A percentile compares a stretch with the other conserved stretches of the same genome.
These are phyloP conservation scores for Indicator maculatus DNA, from an alignment of 2,113 vertebrate genomes.

Conservation along the genomic window DNA sequence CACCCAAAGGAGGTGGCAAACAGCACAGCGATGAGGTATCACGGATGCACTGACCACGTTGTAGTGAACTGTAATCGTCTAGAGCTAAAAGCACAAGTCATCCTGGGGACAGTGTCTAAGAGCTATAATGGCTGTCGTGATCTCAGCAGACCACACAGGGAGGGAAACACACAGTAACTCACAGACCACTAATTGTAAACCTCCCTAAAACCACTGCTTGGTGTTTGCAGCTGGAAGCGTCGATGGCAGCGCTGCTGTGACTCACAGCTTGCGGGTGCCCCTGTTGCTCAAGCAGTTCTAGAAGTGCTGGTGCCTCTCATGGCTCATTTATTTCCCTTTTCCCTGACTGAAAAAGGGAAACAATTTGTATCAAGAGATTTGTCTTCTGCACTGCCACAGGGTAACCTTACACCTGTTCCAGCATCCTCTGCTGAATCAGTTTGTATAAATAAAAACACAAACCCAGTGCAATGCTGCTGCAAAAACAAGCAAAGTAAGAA, in stretches of 20 bases:
- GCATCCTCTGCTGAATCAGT: background rate
- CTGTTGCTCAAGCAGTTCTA: background rate
- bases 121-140: background rate
- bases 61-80: background rate
- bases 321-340: conserved; percentile 7
- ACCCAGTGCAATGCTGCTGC: background rate
- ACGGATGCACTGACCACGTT: background rate
- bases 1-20: background rate
- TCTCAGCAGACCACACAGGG: background rate
- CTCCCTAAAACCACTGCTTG: conserved; percentile 23
- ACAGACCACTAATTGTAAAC: conserved; percentile 39
- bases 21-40: background rate
- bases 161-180: background rate
- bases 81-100: background rate
- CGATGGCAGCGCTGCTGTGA: background rate
- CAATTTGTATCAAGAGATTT: background rate
- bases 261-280: background rate
- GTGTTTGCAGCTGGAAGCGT: background rate
- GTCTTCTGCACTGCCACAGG: background rate
- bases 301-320: background rate
- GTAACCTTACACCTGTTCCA: background rate
- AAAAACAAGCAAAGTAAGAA: background rate
- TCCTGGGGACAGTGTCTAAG: background rate
- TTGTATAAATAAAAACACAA: background rate
- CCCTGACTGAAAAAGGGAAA: background rate